Conservation (phyloP, 2,113 vertebrate genomes). For the Engraulis encrasicolus region DNA sequence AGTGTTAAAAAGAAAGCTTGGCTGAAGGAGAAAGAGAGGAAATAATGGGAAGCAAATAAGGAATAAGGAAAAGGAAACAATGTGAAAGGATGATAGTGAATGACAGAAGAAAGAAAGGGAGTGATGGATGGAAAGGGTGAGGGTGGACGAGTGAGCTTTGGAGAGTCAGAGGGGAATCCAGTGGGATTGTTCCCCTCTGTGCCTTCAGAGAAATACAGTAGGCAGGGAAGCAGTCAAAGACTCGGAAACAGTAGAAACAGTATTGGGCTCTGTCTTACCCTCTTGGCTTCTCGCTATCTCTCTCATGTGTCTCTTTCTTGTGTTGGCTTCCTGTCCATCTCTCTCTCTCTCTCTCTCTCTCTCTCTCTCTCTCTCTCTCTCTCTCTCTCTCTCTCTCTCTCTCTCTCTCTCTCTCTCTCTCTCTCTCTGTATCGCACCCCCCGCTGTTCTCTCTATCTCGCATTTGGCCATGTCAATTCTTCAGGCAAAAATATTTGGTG, state of each 20-base stretch:
- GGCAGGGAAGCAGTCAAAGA: constrained; percentile 4
- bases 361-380: too few species aligned
- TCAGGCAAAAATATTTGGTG: not conserved
- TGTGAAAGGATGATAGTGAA: not conserved
- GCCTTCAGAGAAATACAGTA: not conserved
- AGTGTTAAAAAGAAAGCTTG: too few species aligned
- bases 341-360: too few species aligned
- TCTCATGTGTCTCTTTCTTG: not conserved
- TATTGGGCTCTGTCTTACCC: not conserved
- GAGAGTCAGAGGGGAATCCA: not conserved
- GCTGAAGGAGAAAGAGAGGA: too few species aligned
- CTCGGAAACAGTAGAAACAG: not conserved
- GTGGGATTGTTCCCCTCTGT: not conserved
- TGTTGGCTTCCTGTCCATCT: too few species aligned
- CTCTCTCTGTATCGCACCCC: too few species aligned
- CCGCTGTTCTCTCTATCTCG: not conserved
- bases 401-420: too few species aligned
- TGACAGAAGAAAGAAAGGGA: not conserved
- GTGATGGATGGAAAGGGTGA: not conserved
- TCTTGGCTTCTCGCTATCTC: not conserved
- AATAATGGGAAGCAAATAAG: not conserved
- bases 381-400: not conserved
- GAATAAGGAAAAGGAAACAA: too few species aligned
- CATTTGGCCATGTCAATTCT: not conserved
- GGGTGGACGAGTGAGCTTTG: not conserved